phyloP scores from a whole-genome alignment of 2,113 vertebrate species.

The Etheostoma spectabile region DNA sequence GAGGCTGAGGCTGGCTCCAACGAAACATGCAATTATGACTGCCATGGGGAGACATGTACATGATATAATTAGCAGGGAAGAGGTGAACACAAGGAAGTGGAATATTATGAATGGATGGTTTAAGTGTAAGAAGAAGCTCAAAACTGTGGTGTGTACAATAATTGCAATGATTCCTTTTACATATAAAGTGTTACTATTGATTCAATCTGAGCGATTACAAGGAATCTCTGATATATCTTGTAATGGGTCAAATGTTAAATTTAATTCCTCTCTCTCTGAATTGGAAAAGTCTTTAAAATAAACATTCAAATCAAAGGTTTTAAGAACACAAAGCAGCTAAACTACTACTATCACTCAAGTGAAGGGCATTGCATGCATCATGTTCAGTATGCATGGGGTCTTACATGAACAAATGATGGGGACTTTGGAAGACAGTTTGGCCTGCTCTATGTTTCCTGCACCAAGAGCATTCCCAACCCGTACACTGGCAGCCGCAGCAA shows the following conservation, averaged over 20 bases:
- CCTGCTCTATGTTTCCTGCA: slow-evolving; percentile 85
- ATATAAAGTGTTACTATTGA: neutral
- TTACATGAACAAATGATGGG: slow-evolving; percentile 85
- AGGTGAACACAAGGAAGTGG: neutral
- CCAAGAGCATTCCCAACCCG: slow-evolving; percentile 91
- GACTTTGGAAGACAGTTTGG: slow-evolving; percentile 82
- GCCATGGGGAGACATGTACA: slow-evolving; percentile 36
- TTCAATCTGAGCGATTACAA: neutral
- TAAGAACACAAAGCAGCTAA: neutral
- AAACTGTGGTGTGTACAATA: neutral
- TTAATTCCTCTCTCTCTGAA: neutral
- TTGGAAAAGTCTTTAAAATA: neutral
- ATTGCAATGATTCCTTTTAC: neutral
- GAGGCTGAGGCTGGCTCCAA: slow-evolving; percentile 70
- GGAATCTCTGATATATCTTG: too few relatives aligned
- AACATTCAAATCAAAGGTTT: too few relatives aligned
- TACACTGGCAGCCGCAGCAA: slow-evolving; percentile 88
- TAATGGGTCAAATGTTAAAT: neutral
- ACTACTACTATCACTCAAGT: neutral
- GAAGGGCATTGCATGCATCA: neutral
- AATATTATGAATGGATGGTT: neutral
- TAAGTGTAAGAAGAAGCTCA: neutral
- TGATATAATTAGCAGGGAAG: neutral
- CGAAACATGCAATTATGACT: slow-evolving; percentile 84
- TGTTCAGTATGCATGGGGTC: slow-evolving; percentile 1